These are phyloP conservation scores for Colletes gigas DNA, from an alignment of 1,140 invertebrate species.

Conservation along the genomic window DNA sequence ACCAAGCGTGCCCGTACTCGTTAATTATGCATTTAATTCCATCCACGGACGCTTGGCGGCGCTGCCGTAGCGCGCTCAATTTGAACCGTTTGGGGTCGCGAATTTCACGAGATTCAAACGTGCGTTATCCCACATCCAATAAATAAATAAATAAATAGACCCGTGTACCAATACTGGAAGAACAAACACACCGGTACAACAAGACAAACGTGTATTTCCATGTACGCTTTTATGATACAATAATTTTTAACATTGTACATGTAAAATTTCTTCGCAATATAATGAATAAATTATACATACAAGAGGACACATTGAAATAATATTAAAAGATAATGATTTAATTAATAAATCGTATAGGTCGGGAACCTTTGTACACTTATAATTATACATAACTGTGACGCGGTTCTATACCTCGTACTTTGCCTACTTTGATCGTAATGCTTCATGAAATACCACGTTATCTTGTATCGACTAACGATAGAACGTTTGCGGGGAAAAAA, in stretches of 20 bases:
- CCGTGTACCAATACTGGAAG: background rate
- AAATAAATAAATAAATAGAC: too few species aligned
- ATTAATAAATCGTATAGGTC: constrained; percentile 8
- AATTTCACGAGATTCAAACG: too few species aligned
- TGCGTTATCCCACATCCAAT: too few species aligned
- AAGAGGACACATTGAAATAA: constrained; percentile 5
- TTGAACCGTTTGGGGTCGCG: background rate
- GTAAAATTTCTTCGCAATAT: background rate
- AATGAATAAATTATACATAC: constrained; percentile 12
- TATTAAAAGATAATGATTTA: background rate
- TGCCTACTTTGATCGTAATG: background rate
- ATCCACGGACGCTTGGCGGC: constrained; percentile 38
- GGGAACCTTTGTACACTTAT: constrained; percentile 3
- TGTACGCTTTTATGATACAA: constrained; percentile 33
- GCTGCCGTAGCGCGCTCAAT: constrained; percentile 9
- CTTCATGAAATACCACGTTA: constrained; percentile 30
- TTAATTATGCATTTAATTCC: constrained; percentile 2
- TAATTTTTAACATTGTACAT: constrained; percentile 18
- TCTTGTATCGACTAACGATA: constrained; percentile 24
- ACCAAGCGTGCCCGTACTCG: constrained; percentile 39
- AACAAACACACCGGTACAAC: constrained; percentile 3
- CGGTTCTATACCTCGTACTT: background rate
- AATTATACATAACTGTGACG: background rate
- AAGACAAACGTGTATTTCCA: constrained; percentile 42
- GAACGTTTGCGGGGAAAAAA: constrained; percentile 2